Conservation (phyloP, 2,797 vertebrate genomes). For the Amazona ochrocephala region DNA sequence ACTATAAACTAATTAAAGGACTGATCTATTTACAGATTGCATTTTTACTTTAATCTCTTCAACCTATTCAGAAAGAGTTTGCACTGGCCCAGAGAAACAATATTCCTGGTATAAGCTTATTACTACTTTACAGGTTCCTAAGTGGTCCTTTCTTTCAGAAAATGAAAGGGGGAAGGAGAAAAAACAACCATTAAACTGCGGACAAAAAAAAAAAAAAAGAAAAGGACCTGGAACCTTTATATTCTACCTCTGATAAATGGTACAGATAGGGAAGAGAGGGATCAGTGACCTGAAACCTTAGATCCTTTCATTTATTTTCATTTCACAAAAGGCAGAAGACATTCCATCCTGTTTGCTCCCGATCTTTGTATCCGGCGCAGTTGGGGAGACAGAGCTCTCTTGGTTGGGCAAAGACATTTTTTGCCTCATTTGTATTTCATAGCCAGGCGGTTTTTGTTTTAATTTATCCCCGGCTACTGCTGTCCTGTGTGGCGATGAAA, state of each 20-base stretch:
- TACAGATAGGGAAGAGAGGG: slow-evolving; percentile 69
- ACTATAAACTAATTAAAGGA: slow-evolving; percentile 62
- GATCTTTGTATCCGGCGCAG: slow-evolving; percentile 60
- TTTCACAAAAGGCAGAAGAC: slow-evolving; percentile 74
- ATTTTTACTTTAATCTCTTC: slow-evolving; percentile 63
- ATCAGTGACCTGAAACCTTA: slow-evolving; percentile 75
- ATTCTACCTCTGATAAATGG: slow-evolving; percentile 71
- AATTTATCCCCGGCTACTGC: not conserved
- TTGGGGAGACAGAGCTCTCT: slow-evolving; percentile 49
- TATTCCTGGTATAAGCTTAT: slow-evolving; percentile 62
- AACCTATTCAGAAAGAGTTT: slow-evolving; percentile 27
- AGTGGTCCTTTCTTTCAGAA: slow-evolving; percentile 64
- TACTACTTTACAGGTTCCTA: slow-evolving; percentile 63
- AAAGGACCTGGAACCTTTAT: slow-evolving; percentile 60
- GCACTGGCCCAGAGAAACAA: slow-evolving; percentile 40
- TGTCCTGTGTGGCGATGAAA: not conserved
- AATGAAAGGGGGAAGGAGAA: slow-evolving; percentile 44
- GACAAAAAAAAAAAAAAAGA: not conserved
- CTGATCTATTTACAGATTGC: slow-evolving; percentile 64
- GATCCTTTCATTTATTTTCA: slow-evolving; percentile 75
- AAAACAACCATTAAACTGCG: slow-evolving; percentile 52
- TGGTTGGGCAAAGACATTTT: slow-evolving; percentile 51
- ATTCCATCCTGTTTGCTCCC: slow-evolving; percentile 73
- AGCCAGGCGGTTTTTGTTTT: slow-evolving; percentile 35
- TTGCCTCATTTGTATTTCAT: slow-evolving; percentile 64